Percentiles rank a stretch among this genome's conserved stretches.
Conservation (phyloP, 2,888 invertebrate genomes). For the Notodonta ziczac region DNA sequence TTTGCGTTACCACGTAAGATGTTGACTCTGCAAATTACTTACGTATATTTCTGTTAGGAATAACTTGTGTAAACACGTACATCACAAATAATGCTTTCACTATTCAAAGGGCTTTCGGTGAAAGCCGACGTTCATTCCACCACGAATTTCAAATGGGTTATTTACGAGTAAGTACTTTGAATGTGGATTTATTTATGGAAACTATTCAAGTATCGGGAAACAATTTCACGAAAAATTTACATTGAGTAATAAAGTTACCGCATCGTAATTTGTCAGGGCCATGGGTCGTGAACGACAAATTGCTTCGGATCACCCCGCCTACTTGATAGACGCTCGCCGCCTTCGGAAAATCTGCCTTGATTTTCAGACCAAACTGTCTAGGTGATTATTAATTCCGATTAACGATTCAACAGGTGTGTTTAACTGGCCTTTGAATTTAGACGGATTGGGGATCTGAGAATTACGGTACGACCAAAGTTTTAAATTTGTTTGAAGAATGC, state of each 20-base stretch:
- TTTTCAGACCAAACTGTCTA: constrained; percentile 22
- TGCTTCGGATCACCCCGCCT: constrained; percentile 40
- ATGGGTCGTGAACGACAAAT: constrained; percentile 39
- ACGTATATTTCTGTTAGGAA: constrained; percentile 19
- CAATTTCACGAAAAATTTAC: constrained; percentile 48
- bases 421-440: constrained; percentile 37
- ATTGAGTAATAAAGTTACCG: constrained; percentile 40
- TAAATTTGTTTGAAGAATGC: constrained; percentile 23
- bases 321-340: constrained; percentile 29
- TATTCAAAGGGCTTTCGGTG: constrained; percentile 44
- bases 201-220: constrained; percentile 39
- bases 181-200: constrained; percentile 27
- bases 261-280: constrained; percentile 41
- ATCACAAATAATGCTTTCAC: constrained; percentile 47
- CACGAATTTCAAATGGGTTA: constrained; percentile 19
- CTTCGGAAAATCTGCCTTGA: constrained; percentile 17
- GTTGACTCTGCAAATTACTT: constrained; percentile 53
- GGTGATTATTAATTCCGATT: constrained; percentile 38
- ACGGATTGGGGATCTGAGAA: constrained; percentile 22
- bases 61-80: constrained; percentile 27
- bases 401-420: constrained; percentile 41
- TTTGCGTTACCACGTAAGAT: constrained; percentile 42
- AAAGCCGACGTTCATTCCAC: constrained; percentile 40
- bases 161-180: constrained; percentile 19
- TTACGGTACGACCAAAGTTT: constrained; percentile 12